phyloP scores from a whole-genome alignment of 2,888 invertebrate species.

The Hydrotaea diabolus region DNA sequence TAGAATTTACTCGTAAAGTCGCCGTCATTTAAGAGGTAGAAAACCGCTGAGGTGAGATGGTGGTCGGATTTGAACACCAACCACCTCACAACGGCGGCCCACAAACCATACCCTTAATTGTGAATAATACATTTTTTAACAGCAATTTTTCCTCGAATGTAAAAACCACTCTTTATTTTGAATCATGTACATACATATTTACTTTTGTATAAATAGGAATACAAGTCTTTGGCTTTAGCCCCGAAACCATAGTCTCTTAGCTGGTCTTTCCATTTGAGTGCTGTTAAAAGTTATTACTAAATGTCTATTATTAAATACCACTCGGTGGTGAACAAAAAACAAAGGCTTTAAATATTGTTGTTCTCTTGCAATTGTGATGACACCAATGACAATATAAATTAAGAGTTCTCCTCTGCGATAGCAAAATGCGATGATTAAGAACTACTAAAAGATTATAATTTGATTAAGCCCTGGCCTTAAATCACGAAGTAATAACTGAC shows the following conservation, averaged over 20 bases:
- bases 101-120: too few relatives aligned
- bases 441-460: constrained; percentile 33
- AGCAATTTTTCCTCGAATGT: not conserved
- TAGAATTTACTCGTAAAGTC: too few relatives aligned
- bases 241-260: not conserved
- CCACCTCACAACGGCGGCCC: too few relatives aligned
- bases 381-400: constrained; percentile 39
- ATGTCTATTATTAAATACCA: constrained; percentile 35
- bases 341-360: not conserved
- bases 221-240: not conserved
- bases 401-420: not conserved
- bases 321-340: not conserved
- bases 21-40: too few relatives aligned
- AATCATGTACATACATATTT: not conserved
- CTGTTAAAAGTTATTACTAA: constrained; percentile 33
- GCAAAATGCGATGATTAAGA: constrained; percentile 20
- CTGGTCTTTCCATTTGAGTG: not conserved
- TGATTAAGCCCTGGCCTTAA: constrained; percentile 57
- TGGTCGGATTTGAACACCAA: too few relatives aligned
- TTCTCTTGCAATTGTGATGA: constrained; percentile 26
- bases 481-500: constrained; percentile 3
- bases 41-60: too few relatives aligned
- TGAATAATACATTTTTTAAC: too few relatives aligned
- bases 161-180: not conserved
- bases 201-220: too few relatives aligned